Evolutionary conservation across 1,140 invertebrate species (phyloP), one percentile per base, ranked within the genome.

Genomic region (Euura lappo): DNA sequence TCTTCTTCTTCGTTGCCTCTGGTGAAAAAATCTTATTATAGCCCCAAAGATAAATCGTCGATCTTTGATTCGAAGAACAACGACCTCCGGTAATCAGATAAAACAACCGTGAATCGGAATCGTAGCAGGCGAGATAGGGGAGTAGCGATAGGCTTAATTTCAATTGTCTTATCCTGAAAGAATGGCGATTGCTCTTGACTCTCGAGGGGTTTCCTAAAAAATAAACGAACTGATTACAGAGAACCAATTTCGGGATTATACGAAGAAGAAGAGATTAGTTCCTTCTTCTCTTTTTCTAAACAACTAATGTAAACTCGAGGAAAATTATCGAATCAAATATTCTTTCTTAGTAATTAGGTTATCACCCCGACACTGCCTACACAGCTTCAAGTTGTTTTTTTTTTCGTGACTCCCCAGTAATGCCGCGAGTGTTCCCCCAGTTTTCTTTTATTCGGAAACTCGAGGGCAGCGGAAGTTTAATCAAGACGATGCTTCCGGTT

Each of bases 401-500:
- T 28, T 28, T 28, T 1, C 28, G 28, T 28, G 28, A 1, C 28
- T 28, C 28, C 28, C 28, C 28, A 28, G 1, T 0, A 0, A 28
- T 28, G 28, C 28, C 28, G 28, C 28, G 28, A 28, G 28, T 28
- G 28, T 28, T 28, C 28, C 28, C 28, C 28, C 28, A 28, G 28
- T 28, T 28, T 28, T 28, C 28, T 28, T 28, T 28, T 28, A 28
- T 28, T 28, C 28, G 28, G 28, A 28, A 4, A 60, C 13, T 60
- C 10, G 6, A 60, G 51, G 51, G 51, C 51, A 60, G 51, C 51
- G 51, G 51, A 60, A 60, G 51, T 60, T 60, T 60, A 60, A 60
- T 60, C 51, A 60, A 60, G 51, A 60, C 51, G 51, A 60, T 60
- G 51, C 51, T 60, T 60, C 51, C 51, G 51, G 51, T 60, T 60